Conservation (phyloP, 2,888 invertebrate species). For the Caenorhabditis sp. region DNA sequence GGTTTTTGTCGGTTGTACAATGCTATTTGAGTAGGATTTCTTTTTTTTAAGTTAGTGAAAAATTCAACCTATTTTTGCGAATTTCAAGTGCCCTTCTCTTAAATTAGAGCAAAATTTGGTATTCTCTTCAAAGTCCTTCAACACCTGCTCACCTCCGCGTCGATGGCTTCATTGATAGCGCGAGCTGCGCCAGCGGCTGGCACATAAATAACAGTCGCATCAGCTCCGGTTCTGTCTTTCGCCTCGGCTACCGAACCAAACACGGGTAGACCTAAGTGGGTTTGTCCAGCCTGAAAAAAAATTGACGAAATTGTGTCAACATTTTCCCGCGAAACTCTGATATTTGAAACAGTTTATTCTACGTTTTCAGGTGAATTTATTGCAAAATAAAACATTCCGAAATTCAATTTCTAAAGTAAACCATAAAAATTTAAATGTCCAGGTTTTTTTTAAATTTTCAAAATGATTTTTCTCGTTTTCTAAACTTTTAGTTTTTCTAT, state of each 20-base stretch:
- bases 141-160: constrained; percentile 50
- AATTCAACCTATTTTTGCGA: no score
- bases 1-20: not conserved
- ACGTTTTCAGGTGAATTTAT: no score
- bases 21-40: no score
- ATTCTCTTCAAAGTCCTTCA: not conserved
- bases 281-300: constrained; percentile 83
- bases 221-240: constrained; percentile 82
- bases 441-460: no score
- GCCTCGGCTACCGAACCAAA: constrained; percentile 75
- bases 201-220: constrained; percentile 94
- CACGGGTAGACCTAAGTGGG: constrained; percentile 86
- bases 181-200: constrained; percentile 88
- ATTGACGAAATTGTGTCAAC: no score
- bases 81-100: no score
- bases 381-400: no score
- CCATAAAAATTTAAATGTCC: no score
- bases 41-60: no score
- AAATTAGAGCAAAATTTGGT: not conserved
- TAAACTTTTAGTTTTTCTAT: not conserved
- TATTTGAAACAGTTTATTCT: no score
- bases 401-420: no score
- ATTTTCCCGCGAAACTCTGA: no score
- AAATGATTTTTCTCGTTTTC: constrained; percentile 70
- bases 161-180: constrained; percentile 77